Evolutionary conservation across 2,113 vertebrate species (phyloP), one percentile per base, ranked within the genome.

Genomic region (Anas platyrhynchos): DNA sequence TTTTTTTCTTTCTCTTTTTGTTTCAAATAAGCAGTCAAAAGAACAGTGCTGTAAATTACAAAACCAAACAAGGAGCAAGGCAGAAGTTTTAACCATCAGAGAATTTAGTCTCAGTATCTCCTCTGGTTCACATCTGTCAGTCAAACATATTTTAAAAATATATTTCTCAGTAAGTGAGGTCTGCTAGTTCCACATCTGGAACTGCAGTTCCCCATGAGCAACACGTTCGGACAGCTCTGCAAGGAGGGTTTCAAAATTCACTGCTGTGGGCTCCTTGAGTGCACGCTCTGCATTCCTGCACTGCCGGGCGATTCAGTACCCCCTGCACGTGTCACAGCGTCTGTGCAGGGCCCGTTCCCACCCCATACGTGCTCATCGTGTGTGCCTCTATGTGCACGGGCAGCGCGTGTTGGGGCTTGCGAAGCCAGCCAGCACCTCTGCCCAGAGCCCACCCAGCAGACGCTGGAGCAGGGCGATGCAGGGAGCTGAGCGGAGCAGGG

Each of bases 401-500:
- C 16, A 0, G 12, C 0, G 2, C 69, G 0, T 46, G 91, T 68
- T 72, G 0, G 4, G 56, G 32, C 95, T 79, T 79, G 92, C 3
- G 44, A 38, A 78, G 58, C 71, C 89, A 86, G 89, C 63, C 71
- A 32, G 93, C 82, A 62, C 68, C 67, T 76, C 2, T 81, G 93
- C 74, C 75, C 54, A 31, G 50, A 34, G 86, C 88, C 91, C 91
- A 79, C 91, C 75, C 88, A 93, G 88, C 91, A 94, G 95, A 34
- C 81, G 50, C 68, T 88, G 86, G 84, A 86, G 84, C 17, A 23
- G 83, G 86, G 66, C 50, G 77, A 74, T 55, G 71, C 0, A 14
- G 34, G 81, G 69, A 88, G 88, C 72, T 17, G 77, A 95, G 69
- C 0, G 0, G 50, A 62, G 52, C 76, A 54, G 81, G 14, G 78